Evolutionary conservation across 2,888 invertebrate genomes (phyloP), one percentile per base, ranked within the genome.

Genomic region (Baronia brevicornis): DNA sequence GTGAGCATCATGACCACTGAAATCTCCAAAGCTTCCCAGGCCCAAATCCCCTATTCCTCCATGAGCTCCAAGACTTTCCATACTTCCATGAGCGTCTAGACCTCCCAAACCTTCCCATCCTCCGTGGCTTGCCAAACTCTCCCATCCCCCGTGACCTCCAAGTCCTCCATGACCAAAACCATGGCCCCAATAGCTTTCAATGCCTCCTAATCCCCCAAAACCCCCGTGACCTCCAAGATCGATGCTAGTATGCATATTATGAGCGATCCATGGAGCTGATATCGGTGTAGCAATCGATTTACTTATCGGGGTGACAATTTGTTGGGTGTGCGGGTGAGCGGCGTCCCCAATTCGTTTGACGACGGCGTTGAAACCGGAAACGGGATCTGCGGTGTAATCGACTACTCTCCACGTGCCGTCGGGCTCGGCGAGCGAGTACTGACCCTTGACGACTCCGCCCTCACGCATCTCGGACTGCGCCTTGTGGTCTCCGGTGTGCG

Each of bases 341-440:
- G 74, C 74, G 1, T 65, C 58, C 1, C 84, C 84, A 11, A 80
- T 43, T 17, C 77, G 60, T 35, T 77, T 78, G 20, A 84, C 82
- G n/a, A 72, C 64, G 0, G 84, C 84, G 55, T 84, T 79, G 64
- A 84, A 84, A 1, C 84, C 84, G 0, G 61, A 56, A 14, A 69
- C 57, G 1, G 71, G 51, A 47, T 78, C 82, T 0, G 84, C 79
- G 3, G 64, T 48, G 59, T 84, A 84, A 47, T 84, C 72, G 0
- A 84, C 84, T 1, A 84, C 63, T 28, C 84, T 45, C 21, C 82
- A 28, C 23, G 80, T 79, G 46, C 84, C 84, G 52, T 84, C 84
- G 28, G 84, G 73, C 30, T 84, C 84, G 1, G 72, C 52, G 3
- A 84, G 60, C 0, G 82, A 82, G 54, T 84, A 84, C 1, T 78